These are phyloP conservation scores for Caracal caracal DNA, from an alignment of 2,113 vertebrate species.

Conservation along the genomic window DNA sequence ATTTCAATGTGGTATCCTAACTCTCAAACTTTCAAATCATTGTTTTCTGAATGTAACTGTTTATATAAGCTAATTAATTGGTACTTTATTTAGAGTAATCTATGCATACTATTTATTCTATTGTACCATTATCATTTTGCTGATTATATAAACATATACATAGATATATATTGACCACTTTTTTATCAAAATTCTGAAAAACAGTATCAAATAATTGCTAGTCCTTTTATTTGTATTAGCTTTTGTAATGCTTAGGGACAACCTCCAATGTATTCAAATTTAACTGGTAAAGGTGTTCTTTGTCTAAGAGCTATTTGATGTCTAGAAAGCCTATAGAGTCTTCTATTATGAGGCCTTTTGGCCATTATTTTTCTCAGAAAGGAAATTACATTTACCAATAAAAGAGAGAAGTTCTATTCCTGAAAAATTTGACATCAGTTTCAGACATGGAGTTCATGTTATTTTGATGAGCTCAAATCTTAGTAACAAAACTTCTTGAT, in stretches of 20 bases:
- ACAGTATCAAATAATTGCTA: neutral
- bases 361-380: neutral
- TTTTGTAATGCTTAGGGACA: conserved; percentile 17
- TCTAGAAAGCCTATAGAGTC: neutral
- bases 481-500: neutral
- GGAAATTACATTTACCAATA: neutral
- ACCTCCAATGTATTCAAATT: neutral
- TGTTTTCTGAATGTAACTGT: neutral
- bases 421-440: neutral
- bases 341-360: neutral
- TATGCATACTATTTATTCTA: neutral
- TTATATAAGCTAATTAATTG: neutral
- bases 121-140: neutral
- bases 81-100: neutral
- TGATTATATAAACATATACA: neutral
- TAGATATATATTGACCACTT: neutral
- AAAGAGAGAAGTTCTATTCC: neutral
- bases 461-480: neutral
- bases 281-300: neutral
- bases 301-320: neutral
- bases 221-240: neutral
- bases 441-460: neutral
- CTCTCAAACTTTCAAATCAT: neutral
- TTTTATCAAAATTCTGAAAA: neutral
- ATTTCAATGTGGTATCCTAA: neutral